These are phyloP conservation scores for Crambe crambe DNA, from an alignment of 37 sponge, comb jelly and placozoan species.

Conservation along the genomic window DNA sequence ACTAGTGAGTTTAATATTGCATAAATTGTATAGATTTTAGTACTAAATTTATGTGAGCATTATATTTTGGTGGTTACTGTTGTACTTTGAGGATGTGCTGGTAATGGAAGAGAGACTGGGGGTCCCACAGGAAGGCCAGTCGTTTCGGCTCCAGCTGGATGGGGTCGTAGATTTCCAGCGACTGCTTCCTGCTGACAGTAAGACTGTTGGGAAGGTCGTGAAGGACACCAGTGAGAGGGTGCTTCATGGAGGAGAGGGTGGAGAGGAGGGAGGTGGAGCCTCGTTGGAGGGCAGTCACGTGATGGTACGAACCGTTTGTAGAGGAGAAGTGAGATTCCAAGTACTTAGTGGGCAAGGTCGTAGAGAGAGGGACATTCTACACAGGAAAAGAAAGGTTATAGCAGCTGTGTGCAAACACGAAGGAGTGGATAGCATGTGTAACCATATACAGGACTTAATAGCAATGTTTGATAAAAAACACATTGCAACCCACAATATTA, in stretches of 20 bases:
- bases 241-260: slow-evolving; percentile 49
- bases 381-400: neutral
- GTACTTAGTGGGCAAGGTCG: slow-evolving; percentile 16
- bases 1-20: no score
- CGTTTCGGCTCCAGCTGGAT: slow-evolving; percentile 47
- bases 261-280: slow-evolving; percentile 42
- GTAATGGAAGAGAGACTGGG: slow-evolving; percentile 28
- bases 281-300: slow-evolving; percentile 51
- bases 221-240: slow-evolving; percentile 37
- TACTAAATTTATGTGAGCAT: no score
- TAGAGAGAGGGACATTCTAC: slow-evolving; percentile 49
- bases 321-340: slow-evolving; percentile 39
- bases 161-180: slow-evolving; percentile 72
- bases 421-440: no score
- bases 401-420: no score
- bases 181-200: slow-evolving; percentile 59
- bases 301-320: slow-evolving; percentile 64
- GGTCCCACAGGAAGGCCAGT: slow-evolving; percentile 78
- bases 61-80: no score
- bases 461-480: no score
- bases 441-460: no score
- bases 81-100: slow-evolving; percentile 28
- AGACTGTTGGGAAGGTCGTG: slow-evolving; percentile 9
- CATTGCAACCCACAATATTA: no score
- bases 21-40: no score